Base-by-base conservation (phyloP, 2,113 vertebrate genomes). In the Balaeniceps rex region DNA sequence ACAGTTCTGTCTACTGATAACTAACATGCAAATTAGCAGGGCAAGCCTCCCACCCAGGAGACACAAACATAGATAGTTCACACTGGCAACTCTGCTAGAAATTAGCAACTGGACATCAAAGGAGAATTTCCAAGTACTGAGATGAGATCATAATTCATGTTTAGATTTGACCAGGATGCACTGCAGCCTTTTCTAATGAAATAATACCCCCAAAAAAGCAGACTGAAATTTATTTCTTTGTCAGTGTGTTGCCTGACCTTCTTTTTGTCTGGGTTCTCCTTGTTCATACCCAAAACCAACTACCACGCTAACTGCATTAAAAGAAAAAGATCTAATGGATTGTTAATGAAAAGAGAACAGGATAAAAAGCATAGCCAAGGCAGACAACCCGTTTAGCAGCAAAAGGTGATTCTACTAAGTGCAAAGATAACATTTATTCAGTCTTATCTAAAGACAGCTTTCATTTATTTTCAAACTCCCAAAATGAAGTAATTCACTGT, bases 201-300 rank as follows among this genome's bases (percentile, higher is more conserved):
- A 94, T 25, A 77, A 91, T 72, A 71, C 13, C 14, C 12, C 12
- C 2, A 9, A 28, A 91, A 70, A 83, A 49, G 18, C 15, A 89
- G 33, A 68, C 18, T 64, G 38, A 36, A 21, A n/a, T 44, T 86
- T 79, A 86, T 93, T 93, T 90, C 29, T 92, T 95, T 89, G 81
- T 95, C 55, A 38, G 1, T 83, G 79, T 52, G 42, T 85, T 89
- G 18, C 23, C 55, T 93, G 21, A 83, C 65, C 17, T 74, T 69
- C 65, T 72, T 95, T 96, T 90, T 79, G 82, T 9, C 19, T 88
- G 49, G 7, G 10, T 88, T 79, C 42, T 92, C 34, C 46, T 74
- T 95, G 19, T 77, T 95, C 82, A 61, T 88, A 40, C 24, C 47
- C 70, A 57, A 93, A 97, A 90, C 52, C 49, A 96, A 71, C 69